Base-by-base conservation (phyloP, 2,888 invertebrate genomes). In the Spisula subtruncata region DNA sequence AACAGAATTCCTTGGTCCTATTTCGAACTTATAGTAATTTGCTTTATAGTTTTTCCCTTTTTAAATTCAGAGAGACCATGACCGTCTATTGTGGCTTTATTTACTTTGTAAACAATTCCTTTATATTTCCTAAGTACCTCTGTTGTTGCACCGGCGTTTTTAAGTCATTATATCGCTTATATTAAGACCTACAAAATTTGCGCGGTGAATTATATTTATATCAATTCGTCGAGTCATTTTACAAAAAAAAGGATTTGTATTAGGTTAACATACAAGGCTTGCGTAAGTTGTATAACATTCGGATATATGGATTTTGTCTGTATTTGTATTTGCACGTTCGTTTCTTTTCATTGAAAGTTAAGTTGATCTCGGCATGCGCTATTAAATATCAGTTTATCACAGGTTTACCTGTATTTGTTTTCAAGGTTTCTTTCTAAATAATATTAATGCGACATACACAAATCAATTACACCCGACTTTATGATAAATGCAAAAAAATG, bases 101-200 rank as follows among this genome's bases (percentile, higher is more conserved):
- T 87, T 87, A 75, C 87, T 82, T 82, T 71, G 82, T 81, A 87
- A 87, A 87, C 71, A 82, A n/a, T 54, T 75, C 66, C 82, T 75
- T 35, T 32, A 82, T 75, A 29, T 75, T 66, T 81, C 82, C 82
- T 25, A 54, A 51, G 75, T 82, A 82, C 75, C 75, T 20, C 51
- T 18, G 32, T 25, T n/a, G 14, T 46, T 81, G 71, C 85, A 48
- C 25, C 79, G 54, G 8, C 56, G 29, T 29, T 85, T n/a, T 79
- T 14, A 18, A n/a, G 60, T 25, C 8, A 25, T 60, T 35, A 18
- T 32, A 32, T 35, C 25, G 75, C 18, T 35, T 75, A 12, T 75
- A 75, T 75, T 20, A 32, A 75, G 60, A 66, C 60, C 25, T 66
- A 66, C 60, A 25, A n/a, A n/a, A 66, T 66, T 66, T n/a, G 60